Evolutionary conservation across 2,113 vertebrate genomes (phyloP).

Genomic region (Grammomys dolichurus): DNA sequence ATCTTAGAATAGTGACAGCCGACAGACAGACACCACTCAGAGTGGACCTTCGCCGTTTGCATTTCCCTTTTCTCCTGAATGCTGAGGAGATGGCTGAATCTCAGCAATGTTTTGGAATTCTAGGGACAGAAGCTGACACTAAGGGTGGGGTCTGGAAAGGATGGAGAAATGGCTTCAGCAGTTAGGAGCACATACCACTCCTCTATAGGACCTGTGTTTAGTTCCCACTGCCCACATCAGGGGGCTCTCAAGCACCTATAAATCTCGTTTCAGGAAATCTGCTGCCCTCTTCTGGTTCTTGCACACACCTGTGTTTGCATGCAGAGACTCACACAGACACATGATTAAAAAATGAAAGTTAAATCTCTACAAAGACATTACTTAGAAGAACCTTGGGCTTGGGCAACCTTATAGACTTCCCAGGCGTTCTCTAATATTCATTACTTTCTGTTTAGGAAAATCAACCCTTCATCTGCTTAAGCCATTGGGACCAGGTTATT

Average conservation of each 20-base stretch:
- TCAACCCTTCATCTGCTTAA: background rate
- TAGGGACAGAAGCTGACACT: background rate
- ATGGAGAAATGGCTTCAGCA: background rate
- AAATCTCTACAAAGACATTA: background rate
- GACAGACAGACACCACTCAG: background rate
- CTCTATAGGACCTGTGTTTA: background rate
- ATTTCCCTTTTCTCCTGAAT: background rate
- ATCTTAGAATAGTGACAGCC: background rate
- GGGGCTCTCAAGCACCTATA: no score
- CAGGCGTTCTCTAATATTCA: background rate
- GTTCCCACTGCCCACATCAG: background rate
- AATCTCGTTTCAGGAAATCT: no score
- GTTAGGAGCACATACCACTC: background rate
- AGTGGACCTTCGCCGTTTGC: background rate
- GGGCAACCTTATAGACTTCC: background rate
- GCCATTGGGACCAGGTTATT: background rate
- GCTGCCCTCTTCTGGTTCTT: background rate
- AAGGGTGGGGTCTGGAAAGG: background rate
- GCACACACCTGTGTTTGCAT: background rate
- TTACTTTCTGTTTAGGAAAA: slow-evolving; percentile 46
- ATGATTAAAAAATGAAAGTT: background rate
- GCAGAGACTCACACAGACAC: background rate
- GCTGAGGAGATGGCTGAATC: background rate
- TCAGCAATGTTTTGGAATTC: background rate
- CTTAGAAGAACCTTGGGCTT: background rate